Percentiles rank a stretch among this genome's conserved stretches.
Evolutionary conservation across 2,113 vertebrate species (phyloP).

Genomic region (Poeciliopsis retropinna): DNA sequence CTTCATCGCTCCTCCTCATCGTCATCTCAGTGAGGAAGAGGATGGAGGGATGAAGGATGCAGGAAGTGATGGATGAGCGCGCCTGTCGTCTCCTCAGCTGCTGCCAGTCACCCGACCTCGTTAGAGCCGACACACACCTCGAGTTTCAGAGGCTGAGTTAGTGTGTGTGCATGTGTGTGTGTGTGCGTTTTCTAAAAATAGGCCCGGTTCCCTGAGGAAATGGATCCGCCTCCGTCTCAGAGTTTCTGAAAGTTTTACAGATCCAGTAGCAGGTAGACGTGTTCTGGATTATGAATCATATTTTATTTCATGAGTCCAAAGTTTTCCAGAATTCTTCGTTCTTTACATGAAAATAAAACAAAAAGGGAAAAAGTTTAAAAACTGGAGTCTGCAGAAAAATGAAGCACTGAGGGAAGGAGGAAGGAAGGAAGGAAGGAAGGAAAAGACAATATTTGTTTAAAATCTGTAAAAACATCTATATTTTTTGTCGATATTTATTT

Average conservation of each 20-base stretch:
- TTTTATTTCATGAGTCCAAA: too few species aligned
- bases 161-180: background rate
- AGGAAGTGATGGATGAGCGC: slow-evolving; percentile 1
- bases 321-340: too few species aligned
- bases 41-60: background rate
- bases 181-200: slow-evolving; percentile 2
- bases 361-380: too few species aligned
- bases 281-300: too few species aligned
- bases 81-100: background rate
- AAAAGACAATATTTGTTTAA: too few species aligned
- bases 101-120: background rate
- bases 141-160: background rate
- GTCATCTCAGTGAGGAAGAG: background rate
- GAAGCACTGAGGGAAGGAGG: too few species aligned
- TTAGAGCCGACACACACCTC: background rate
- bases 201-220: background rate
- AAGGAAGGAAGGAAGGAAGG: too few species aligned
- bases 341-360: too few species aligned
- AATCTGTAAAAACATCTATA: too few species aligned
- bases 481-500: background rate
- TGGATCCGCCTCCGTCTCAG: background rate
- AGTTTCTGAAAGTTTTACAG: background rate
- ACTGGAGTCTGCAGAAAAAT: too few species aligned
- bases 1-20: background rate
- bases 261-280: background rate